phyloP scores from a whole-genome alignment of 2,888 invertebrate genomes.

The Eulithis prunata region DNA sequence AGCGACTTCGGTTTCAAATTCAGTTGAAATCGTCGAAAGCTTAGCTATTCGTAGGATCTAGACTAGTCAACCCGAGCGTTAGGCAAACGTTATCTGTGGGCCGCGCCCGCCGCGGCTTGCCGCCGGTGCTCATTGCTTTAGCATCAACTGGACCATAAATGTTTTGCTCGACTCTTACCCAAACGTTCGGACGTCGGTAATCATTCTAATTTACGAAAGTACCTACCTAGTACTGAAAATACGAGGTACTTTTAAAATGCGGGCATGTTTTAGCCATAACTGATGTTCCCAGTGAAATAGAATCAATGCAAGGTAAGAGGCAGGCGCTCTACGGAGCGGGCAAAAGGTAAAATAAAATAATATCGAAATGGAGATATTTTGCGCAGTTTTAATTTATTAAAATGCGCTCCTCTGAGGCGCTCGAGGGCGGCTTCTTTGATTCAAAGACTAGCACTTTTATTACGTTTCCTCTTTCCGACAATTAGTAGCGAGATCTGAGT shows the following conservation, averaged over 20 bases:
- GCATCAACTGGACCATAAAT: slow-evolving; percentile 49
- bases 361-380: slow-evolving; percentile 77
- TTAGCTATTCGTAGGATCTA: slow-evolving; percentile 38
- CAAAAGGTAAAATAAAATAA: slow-evolving; percentile 72
- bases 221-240: slow-evolving; percentile 50
- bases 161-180: slow-evolving; percentile 41
- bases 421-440: slow-evolving; percentile 70
- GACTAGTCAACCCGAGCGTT: slow-evolving; percentile 38
- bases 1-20: slow-evolving; percentile 38
- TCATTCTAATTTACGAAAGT: slow-evolving; percentile 48
- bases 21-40: slow-evolving; percentile 45
- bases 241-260: slow-evolving; percentile 51
- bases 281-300: slow-evolving; percentile 63
- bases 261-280: slow-evolving; percentile 53
- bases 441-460: slow-evolving; percentile 81
- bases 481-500: slow-evolving; percentile 75
- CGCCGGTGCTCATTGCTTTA: slow-evolving; percentile 43
- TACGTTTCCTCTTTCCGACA: slow-evolving; percentile 79
- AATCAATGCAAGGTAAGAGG: slow-evolving; percentile 60
- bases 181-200: slow-evolving; percentile 38
- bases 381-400: slow-evolving; percentile 83
- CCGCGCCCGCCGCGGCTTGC: slow-evolving; percentile 11
- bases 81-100: slow-evolving; percentile 47
- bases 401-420: slow-evolving; percentile 71
- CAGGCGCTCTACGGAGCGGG: slow-evolving; percentile 55